A percentile compares a stretch with the other conserved stretches of the same genome.
Evolutionary conservation across 2,113 vertebrate species (phyloP).

Genomic region (Symphodus melops): DNA sequence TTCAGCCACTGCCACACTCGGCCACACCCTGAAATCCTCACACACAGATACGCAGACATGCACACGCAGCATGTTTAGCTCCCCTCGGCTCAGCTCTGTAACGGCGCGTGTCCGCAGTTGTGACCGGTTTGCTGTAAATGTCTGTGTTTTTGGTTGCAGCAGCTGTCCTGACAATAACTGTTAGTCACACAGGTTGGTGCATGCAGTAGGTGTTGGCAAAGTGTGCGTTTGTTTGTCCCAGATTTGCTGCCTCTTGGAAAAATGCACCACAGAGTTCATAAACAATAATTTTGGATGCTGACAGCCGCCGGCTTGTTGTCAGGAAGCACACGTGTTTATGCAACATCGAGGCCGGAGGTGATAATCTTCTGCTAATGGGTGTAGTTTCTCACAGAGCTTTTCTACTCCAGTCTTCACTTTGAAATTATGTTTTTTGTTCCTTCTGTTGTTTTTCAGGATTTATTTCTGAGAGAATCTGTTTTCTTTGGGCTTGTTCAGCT

Average conservation of each 20-base stretch:
- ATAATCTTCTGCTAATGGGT: neutral
- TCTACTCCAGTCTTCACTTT: too few relatives aligned
- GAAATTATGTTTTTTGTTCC: neutral
- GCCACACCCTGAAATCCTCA: constrained; percentile 26
- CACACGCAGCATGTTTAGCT: neutral
- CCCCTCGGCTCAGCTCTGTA: neutral
- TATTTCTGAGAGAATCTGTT: neutral
- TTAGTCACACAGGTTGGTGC: neutral
- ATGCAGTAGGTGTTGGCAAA: neutral
- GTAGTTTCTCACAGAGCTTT: neutral
- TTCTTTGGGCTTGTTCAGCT: too few relatives aligned
- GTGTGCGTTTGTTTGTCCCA: constrained; percentile 6
- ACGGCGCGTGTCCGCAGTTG: neutral
- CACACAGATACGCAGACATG: neutral
- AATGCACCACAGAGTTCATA: neutral
- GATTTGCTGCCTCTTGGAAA: neutral
- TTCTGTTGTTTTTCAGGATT: neutral
- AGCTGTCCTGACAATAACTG: neutral
- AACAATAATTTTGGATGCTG: neutral
- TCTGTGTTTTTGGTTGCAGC: neutral
- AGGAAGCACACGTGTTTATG: neutral
- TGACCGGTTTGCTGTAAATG: constrained; percentile 7
- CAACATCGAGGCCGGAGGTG: neutral
- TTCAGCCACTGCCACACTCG: neutral
- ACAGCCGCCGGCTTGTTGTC: neutral